Base-by-base conservation (phyloP, 2,113 vertebrate species). In the Hemiprocne comata region DNA sequence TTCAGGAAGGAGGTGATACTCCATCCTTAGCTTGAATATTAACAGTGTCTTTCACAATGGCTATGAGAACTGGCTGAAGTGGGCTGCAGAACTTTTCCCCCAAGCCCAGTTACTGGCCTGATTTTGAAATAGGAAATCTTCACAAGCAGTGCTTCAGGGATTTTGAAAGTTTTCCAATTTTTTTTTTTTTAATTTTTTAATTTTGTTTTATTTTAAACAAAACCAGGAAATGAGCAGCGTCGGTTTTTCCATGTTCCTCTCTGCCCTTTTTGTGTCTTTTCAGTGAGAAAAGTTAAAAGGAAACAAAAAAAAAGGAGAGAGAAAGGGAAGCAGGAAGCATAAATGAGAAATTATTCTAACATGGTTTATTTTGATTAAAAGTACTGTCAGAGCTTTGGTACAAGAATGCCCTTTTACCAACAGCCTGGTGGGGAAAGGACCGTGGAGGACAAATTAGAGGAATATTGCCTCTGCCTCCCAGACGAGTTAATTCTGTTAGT, bases 101-200 rank as follows among this genome's bases (percentile, higher is more conserved):
- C 44, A 75, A n/a, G 53, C 17, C 34, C 36, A 38, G 16, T 14
- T 28, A 67, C 48, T 20, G 38, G 55, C 29, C 36, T 80, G 64
- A 40, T 77, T 95, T 90, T 86, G 85, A 86, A 88, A 91, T 9
- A 50, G 31, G 57, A 75, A 25, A 61, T 84, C 71, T 90, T 90
- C 79, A 84, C 53, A 74, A 90, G 38, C 33, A 38, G 31, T 6
- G 8, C 34, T 89, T 78, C 64, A 71, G 33, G 17, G 51, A 71
- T 89, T 80, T 87, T 92, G 88, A 79, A 95, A 90, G 31, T 58
- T 90, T 81, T 88, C 79, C 87, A 94, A 29, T 62, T 62, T 62
- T 62, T 42, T 60, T 61, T 48, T 34, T 31, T 38, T 6, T 3
- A 46, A n/a, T n/a, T n/a, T n/a, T n/a, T n/a, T n/a, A n/a, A n/a